Conservation (phyloP, 2,888 invertebrate genomes). For the Minunthozetes semirufus region DNA sequence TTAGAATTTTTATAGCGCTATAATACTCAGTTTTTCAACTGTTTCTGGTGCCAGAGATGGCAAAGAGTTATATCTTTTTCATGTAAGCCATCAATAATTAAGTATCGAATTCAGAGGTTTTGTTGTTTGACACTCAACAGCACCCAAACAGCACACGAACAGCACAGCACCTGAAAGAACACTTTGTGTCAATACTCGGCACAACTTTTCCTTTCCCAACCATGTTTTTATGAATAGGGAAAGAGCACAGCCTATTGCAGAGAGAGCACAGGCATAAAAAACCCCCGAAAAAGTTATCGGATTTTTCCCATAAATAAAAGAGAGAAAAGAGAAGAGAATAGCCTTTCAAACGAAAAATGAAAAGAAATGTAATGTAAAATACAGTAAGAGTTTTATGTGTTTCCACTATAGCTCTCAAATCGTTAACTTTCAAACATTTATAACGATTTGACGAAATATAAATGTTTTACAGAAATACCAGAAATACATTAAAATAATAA, state of each 20-base stretch:
- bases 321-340: background rate
- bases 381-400: conserved; percentile 2
- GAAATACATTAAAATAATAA: conserved; percentile 7
- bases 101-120: background rate
- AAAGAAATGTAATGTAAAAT: background rate
- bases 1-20: too few relatives aligned
- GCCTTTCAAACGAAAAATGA: background rate
- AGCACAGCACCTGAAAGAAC: background rate
- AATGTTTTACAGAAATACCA: background rate
- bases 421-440: background rate
- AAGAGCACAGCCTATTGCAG: background rate
- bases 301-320: background rate
- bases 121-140: background rate
- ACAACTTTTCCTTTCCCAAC: background rate
- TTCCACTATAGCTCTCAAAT: background rate
- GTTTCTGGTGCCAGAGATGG: background rate
- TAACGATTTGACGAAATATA: background rate
- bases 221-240: too few relatives aligned
- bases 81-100: background rate
- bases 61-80: background rate
- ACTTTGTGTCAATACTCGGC: background rate
- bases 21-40: too few relatives aligned
- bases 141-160: background rate
- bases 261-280: background rate
- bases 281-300: background rate